Evolutionary conservation across 2,113 vertebrate species (phyloP).

Genomic region (Calidris pugnax): DNA sequence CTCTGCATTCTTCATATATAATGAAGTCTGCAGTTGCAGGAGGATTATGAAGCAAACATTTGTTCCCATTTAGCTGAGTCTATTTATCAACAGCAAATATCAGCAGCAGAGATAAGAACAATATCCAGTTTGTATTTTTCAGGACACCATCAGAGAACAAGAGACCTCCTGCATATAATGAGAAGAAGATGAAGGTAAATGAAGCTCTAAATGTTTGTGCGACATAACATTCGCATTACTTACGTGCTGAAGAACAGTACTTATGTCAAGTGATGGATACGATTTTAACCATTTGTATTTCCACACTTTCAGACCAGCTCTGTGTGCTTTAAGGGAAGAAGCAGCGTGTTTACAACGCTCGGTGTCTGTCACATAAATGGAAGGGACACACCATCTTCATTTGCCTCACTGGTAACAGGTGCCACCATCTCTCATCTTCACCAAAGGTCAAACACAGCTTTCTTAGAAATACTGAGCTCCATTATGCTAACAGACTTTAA

Average conservation of each 20-base stretch:
- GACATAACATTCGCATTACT: not conserved
- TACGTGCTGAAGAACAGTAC: not conserved
- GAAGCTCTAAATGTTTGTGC: constrained; percentile 2
- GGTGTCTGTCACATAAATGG: not conserved
- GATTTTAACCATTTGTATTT: constrained; percentile 1
- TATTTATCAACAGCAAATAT: constrained; percentile 36
- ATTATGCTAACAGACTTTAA: not conserved
- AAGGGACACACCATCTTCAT: not conserved
- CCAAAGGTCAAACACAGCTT: not conserved
- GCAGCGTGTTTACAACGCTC: not conserved
- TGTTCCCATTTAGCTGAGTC: constrained; percentile 5
- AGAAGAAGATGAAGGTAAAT: constrained; percentile 42
- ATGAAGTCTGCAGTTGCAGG: constrained; percentile 8
- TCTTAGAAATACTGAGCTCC: not conserved
- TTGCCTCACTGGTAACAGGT: not conserved
- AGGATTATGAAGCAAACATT: constrained; percentile 25
- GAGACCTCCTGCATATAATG: constrained; percentile 34
- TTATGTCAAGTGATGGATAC: not conserved
- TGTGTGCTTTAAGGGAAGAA: not conserved
- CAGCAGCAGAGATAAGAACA: constrained; percentile 12
- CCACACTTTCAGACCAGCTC: not conserved
- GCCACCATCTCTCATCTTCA: not conserved
- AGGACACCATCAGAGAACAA: constrained; percentile 11
- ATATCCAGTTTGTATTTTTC: constrained; percentile 26
- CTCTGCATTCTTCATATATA: not conserved